phyloP scores from a whole-genome alignment of 2,113 vertebrate genomes.

The Pomatostomus ruficeps region DNA sequence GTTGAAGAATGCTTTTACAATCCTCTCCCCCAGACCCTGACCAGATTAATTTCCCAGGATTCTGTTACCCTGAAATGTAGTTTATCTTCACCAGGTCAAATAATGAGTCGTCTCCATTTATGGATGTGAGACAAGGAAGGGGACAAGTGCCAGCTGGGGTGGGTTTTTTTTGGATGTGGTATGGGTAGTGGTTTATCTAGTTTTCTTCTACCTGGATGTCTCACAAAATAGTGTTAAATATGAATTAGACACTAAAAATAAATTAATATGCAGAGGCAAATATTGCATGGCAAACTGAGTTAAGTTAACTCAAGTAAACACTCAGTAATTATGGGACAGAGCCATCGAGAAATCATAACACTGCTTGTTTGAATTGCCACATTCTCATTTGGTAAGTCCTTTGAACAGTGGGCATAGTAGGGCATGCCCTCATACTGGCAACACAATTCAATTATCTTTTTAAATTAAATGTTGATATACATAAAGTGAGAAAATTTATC shows the following conservation, averaged over 20 bases:
- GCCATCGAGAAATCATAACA: background rate
- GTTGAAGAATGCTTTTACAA: background rate
- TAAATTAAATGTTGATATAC: background rate
- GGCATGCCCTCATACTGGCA: background rate
- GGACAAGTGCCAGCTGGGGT: background rate
- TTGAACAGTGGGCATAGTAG: background rate
- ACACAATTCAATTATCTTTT: background rate
- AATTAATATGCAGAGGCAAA: background rate
- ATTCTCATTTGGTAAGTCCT: background rate
- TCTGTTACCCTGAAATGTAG: background rate
- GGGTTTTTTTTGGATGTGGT: background rate
- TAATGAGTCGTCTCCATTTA: background rate
- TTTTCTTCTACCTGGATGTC: background rate
- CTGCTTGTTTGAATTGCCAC: background rate
- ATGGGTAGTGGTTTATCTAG: background rate
- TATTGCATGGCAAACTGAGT: background rate
- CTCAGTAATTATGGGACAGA: background rate
- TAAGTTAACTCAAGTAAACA: background rate
- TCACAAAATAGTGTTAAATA: background rate
- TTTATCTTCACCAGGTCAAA: background rate
- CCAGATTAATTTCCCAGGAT: background rate
- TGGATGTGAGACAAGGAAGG: background rate
- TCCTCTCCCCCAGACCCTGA: background rate
- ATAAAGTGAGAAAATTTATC: background rate
- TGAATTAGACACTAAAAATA: background rate